phyloP scores from a whole-genome alignment of 2,888 invertebrate genomes.

The Lochmaea crataegi region DNA sequence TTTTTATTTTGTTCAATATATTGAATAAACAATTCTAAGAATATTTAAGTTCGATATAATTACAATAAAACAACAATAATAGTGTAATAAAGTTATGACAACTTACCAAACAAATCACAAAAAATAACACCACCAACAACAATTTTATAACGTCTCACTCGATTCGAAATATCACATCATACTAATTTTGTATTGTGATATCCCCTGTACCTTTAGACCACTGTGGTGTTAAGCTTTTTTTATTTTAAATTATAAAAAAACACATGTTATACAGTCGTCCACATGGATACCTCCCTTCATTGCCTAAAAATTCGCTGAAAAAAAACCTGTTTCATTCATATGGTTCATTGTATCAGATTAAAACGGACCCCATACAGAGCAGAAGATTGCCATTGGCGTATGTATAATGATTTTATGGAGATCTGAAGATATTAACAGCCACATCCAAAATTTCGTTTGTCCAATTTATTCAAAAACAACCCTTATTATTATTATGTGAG shows the following conservation, averaged over 20 bases:
- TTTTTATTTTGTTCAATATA: too few species aligned
- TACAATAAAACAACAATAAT: conserved; percentile 23
- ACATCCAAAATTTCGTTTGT: neutral
- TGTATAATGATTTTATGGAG: neutral
- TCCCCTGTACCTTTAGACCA: conserved; percentile 59
- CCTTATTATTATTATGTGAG: neutral
- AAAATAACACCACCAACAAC: conserved; percentile 30
- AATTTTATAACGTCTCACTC: conserved; percentile 31
- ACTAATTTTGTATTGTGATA: conserved; percentile 57
- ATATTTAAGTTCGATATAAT: too few species aligned
- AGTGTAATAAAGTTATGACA: conserved; percentile 24
- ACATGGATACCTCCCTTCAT: conserved; percentile 43
- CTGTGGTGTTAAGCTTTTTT: conserved; percentile 64
- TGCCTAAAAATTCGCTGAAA: conserved; percentile 33
- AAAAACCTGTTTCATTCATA: conserved; percentile 49
- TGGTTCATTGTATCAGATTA: conserved; percentile 61
- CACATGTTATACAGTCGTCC: conserved; percentile 62
- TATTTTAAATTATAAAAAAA: conserved; percentile 63
- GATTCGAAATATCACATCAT: conserved; percentile 46
- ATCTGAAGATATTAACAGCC: neutral
- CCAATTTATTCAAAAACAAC: neutral
- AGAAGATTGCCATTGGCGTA: conserved; percentile 38
- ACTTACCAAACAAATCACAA: conserved; percentile 18
- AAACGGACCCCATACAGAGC: conserved; percentile 66
- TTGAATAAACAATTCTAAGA: too few species aligned